Base-by-base conservation (phyloP, 2,797 vertebrate genomes). In the Momotus momota region DNA sequence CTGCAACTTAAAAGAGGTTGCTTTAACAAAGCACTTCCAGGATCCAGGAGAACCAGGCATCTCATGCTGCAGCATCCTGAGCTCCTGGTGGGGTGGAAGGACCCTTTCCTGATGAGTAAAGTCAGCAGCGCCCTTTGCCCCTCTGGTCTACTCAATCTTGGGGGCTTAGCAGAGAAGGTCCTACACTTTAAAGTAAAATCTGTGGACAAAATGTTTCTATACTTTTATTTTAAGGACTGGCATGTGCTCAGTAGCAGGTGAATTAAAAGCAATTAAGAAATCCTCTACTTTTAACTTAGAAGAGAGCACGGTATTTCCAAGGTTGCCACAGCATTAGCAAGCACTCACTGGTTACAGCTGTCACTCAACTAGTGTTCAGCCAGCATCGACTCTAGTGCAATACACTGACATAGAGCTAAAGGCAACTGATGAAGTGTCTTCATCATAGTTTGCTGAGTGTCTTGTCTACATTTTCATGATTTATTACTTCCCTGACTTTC, bases 401-500 rank as follows among this genome's bases (percentile, higher is more conserved):
- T 61, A 31, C 61, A 11, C 51, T 5, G 61, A 23, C 0, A 0
- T 49, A 60, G 52, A 70, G 46, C 75, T 80, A n/a, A 80, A 78
- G 85, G 79, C 79, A 74, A 60, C 33, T 88, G 85, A 82, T 57
- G 79, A 73, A 93, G 75, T 38, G 48, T 89, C 84, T 91, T 94
- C 86, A 89, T 91, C 91, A 70, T 14, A 82, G 71, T 89, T 78
- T 85, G 81, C 46, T 52, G 92, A 93, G 57, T 61, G 60, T 54
- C 62, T 51, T 91, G 84, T 89, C 81, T 91, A 25, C 77, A 57
- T 89, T 85, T 87, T 89, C 60, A 43, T 95, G 86, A 97, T 94
- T 92, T 94, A 96, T 96, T 85, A 80, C 88, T 92, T 96, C 45
- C 75, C 73, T 33, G 48, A 82, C 61, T 94, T 89, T 70, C 86